A percentile compares a stretch with the other conserved stretches of the same genome.
Evolutionary conservation across 2,797 vertebrate genomes (phyloP).

Genomic region (Steatocranus sp.): DNA sequence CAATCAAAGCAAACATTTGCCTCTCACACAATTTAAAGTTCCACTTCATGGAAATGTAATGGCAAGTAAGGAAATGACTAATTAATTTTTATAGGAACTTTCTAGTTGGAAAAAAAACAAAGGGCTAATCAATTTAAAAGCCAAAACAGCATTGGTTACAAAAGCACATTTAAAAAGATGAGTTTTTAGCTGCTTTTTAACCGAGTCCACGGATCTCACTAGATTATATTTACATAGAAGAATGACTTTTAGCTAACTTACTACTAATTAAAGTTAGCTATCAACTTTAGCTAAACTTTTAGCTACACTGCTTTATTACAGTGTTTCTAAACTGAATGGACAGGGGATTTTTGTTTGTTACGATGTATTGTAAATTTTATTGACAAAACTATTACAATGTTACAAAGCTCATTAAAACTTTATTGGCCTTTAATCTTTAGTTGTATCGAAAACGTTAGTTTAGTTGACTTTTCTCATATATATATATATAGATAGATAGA

Average conservation of each 20-base stretch:
- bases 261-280: background rate
- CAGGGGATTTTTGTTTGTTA: background rate
- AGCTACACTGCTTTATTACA: background rate
- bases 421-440: background rate
- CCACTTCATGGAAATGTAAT: background rate
- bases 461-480: background rate
- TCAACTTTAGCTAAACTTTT: background rate
- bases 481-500: accelerated
- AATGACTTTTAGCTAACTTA: background rate
- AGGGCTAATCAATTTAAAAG: background rate
- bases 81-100: background rate
- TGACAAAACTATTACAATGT: background rate
- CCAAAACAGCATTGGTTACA: background rate
- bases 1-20: background rate
- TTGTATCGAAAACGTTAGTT: background rate
- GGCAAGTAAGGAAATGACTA: background rate
- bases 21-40: background rate
- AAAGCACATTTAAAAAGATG: background rate
- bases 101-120: background rate
- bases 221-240: background rate
- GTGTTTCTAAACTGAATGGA: background rate
- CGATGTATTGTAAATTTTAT: background rate
- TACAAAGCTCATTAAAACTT: background rate
- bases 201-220: background rate
- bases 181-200: background rate